phyloP scores from a whole-genome alignment of 2,113 vertebrate species.

The Crotalus viridis region DNA sequence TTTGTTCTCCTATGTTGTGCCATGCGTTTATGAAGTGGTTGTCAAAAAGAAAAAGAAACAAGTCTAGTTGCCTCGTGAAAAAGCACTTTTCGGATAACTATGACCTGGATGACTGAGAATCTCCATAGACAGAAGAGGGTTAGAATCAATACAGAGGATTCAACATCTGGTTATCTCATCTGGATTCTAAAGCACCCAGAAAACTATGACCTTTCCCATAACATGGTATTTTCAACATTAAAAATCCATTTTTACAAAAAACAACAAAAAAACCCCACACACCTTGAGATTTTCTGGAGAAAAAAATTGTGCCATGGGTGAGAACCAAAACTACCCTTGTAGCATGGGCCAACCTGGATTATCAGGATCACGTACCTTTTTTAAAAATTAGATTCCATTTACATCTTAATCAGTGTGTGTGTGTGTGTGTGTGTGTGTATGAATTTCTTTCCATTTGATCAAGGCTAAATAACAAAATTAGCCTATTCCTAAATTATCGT shows the following conservation, averaged over 20 bases:
- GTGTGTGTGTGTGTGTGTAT: not conserved
- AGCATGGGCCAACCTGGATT: not conserved
- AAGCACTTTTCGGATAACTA: too few species aligned
- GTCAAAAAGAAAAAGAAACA: too few species aligned
- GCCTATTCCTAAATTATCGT: not conserved
- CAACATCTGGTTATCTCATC: not conserved
- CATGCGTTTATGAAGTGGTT: too few species aligned
- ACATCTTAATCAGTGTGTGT: not conserved
- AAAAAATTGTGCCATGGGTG: not conserved
- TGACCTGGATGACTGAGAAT: too few species aligned
- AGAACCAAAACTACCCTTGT: not conserved
- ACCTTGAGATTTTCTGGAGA: not conserved
- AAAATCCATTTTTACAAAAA: not conserved
- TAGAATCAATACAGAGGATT: not conserved
- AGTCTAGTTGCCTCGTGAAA: too few species aligned
- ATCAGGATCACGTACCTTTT: not conserved
- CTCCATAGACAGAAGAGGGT: not conserved
- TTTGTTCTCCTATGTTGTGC: too few species aligned
- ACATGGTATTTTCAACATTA: not conserved
- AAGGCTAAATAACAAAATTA: not conserved
- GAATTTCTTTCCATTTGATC: not conserved
- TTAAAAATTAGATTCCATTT: not conserved
- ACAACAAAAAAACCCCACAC: too few species aligned
- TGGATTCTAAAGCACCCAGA: not conserved
- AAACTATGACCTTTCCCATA: not conserved